Base-by-base conservation (phyloP, 92 coral and sea anemone species). In the Zoanthus solanderi region DNA sequence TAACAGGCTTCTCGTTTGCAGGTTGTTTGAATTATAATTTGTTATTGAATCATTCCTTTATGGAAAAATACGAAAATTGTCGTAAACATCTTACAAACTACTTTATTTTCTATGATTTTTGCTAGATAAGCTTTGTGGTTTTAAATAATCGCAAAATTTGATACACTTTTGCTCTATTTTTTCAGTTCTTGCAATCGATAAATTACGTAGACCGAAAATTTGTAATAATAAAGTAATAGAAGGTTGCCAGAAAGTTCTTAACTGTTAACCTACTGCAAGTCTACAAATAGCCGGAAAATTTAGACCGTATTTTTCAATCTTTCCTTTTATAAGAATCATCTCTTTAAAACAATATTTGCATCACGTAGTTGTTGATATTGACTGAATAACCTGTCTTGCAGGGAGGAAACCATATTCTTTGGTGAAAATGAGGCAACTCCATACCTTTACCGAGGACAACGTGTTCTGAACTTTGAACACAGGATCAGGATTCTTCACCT, bases 371-470 rank as follows among this genome's bases (percentile, higher is more conserved):
- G 72, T 66, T 66, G 72, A 66, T 66, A 66, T 66, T 66, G 72
- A 66, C 72, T 66, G 72, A 66, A 66, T 66, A 66, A 66, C 11
- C 72, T 66, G 72, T 66, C 72, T 66, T 66, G 72, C 72, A 66
- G 72, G 42, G 72, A 66, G 93, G 87, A 78, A 79, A 89, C 92
- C 79, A 11, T 71, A 34, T 84, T 45, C 71, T 85, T 76, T 71
- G 67, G 68, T 14, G 80, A 76, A 17, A 72, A 85, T 44, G 29
- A 61, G 46, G 79, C 84, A 53, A 77, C 90, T 50, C 92, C 90
- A 11, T 85, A 85, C 85, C 92, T 85, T 13, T 85, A 76, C 79
- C 78, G 57, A 84, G 92, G 92, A 53, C 75, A 65, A 53, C 84
- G 75, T 63, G 52, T 42, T 32, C 23, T 76, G 84, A 63, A 74